These are phyloP conservation scores for Microctonus hyperodae DNA, from an alignment of 2,888 invertebrate genomes.

Conservation along the genomic window DNA sequence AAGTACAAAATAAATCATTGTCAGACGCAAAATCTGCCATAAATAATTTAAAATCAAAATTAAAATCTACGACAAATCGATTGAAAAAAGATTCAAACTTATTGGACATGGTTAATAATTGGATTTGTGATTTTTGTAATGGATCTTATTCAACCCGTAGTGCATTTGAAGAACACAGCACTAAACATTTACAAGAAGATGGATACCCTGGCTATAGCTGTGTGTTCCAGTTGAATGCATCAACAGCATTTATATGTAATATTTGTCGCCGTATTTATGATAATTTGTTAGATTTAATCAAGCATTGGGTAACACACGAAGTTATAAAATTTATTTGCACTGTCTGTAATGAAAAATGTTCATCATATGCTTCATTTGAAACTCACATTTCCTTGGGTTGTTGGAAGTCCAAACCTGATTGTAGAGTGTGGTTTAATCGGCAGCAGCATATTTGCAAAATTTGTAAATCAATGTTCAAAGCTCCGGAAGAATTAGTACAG, in stretches of 20 bases:
- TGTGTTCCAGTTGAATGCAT: neutral
- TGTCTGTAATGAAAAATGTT: neutral
- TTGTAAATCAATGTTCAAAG: neutral
- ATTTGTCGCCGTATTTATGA: constrained; percentile 37
- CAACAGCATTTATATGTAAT: constrained; percentile 40
- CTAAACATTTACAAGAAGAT: constrained; percentile 7
- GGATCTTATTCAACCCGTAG: neutral
- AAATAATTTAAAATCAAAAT: neutral
- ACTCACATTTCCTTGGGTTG: neutral
- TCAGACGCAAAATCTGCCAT: neutral
- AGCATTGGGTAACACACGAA: constrained; percentile 7
- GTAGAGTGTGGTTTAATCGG: constrained; percentile 5
- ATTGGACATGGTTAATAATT: constrained; percentile 4
- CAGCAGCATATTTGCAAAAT: neutral
- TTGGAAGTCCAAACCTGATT: neutral
- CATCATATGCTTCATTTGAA: neutral
- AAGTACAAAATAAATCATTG: neutral
- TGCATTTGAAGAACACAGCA: constrained; percentile 10
- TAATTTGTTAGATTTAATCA: neutral
- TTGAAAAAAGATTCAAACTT: neutral
- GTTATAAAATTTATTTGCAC: constrained; percentile 17
- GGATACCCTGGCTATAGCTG: constrained; percentile 8
- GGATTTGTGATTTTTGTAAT: constrained; percentile 24
- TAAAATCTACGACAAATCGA: neutral
- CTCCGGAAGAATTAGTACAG: neutral